Evolutionary conservation across 2,888 invertebrate genomes (phyloP), one percentile per base, ranked within the genome.

Genomic region (Agonopterix heracliana): DNA sequence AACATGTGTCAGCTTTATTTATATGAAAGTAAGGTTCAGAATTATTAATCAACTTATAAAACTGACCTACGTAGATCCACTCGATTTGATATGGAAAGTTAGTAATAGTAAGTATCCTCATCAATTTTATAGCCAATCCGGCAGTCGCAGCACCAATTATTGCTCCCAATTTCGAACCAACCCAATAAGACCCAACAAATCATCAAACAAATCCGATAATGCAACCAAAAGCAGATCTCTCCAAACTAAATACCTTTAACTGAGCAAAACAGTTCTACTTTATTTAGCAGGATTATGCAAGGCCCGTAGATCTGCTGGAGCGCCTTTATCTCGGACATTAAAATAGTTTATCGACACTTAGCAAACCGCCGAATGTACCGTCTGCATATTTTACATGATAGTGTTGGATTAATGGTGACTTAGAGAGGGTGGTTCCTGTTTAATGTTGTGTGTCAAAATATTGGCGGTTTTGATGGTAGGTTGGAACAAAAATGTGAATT

Each of bases 341-440:
- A 53, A 53, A 53, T 53, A 50, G 53, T 53, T 53, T 53, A 53
- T 53, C 42, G 53, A 50, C 46, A 45, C 53, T 53, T 49, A 47
- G 34, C 34, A 17, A 34, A 45, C 46, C 46, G 43, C 46, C 26
- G 17, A 45, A 45, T 35, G 43, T 46, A 43, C 41, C 35, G 44
- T 44, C 47, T 36, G 44, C 47, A 38, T 49, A 49, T 49, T 49
- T 52, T 35, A 49, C 34, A 26, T 40, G 47, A 45, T 44, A 46
- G 46, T 46, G 46, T 41, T 45, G 44, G 48, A 46, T 48, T 46
- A 49, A 48, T 47, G 49, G 36, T 42, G 26, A 47, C 14, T 42
- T 11, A 7, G 44, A 14, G 12, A n/a, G 46, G 42, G n/a, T 50
- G 42, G 45, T 2, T 9, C 35, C 34, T 7, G 14, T 47, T 41